Percentiles rank a stretch among this genome's conserved stretches.
Evolutionary conservation across 1,140 invertebrate species (phyloP).

Genomic region (Paramacrobiotus metropolitanus): DNA sequence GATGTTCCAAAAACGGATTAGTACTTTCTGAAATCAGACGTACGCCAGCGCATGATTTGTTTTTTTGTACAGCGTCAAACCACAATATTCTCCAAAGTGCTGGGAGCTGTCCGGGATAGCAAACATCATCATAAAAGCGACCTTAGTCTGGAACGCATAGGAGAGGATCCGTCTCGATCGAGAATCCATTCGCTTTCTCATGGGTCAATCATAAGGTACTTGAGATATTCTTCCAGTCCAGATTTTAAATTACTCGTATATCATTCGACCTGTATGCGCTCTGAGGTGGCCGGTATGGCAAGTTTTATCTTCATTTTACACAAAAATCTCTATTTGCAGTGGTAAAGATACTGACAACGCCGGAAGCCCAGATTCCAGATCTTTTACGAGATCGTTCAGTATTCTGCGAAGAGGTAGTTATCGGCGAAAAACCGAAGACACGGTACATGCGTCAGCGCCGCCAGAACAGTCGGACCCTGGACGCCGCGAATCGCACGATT

Average conservation of each 20-base stretch:
- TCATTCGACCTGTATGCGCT: not conserved
- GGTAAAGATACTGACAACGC: not conserved
- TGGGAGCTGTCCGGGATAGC: not conserved
- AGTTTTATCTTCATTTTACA: no score
- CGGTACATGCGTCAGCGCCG: not conserved
- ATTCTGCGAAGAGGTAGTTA: not conserved
- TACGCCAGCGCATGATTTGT: no score
- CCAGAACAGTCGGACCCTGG: not conserved
- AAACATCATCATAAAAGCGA: slow-evolving; percentile 2
- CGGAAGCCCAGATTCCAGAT: not conserved
- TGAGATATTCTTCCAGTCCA: not conserved
- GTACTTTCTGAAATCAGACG: no score
- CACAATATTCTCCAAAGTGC: not conserved
- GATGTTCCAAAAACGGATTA: no score
- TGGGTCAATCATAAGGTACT: not conserved
- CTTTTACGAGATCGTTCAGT: not conserved
- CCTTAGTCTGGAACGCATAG: not conserved
- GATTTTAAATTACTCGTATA: not conserved
- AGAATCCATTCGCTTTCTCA: not conserved
- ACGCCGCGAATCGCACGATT: not conserved
- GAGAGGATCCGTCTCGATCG: not conserved
- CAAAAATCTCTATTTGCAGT: no score
- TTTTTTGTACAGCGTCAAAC: no score
- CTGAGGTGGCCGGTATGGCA: not conserved
- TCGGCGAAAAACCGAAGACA: not conserved